A percentile compares a stretch with the other conserved stretches of the same genome.
Conservation (phyloP, 2,113 vertebrate species). For the Hiodon alosoides region DNA sequence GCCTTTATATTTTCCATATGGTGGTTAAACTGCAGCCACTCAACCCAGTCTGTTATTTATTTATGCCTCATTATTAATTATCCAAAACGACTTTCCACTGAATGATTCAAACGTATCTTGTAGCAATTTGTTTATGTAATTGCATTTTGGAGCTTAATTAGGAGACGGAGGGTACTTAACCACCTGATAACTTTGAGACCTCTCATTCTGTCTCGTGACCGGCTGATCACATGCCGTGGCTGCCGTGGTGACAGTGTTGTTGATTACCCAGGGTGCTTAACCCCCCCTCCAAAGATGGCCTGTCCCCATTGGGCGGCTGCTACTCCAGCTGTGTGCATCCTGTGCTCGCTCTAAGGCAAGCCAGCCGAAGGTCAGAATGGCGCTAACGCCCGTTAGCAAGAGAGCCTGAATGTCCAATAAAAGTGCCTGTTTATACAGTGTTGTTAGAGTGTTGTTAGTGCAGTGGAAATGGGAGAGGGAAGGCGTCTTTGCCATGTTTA, state of each 20-base stretch:
- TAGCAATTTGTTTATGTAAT: constrained; percentile 20
- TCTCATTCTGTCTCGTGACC: constrained; percentile 1
- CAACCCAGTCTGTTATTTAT: not conserved
- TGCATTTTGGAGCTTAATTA: constrained; percentile 13
- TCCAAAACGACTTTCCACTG: not conserved
- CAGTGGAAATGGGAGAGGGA: not conserved
- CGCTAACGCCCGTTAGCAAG: too few species aligned
- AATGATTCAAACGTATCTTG: constrained; percentile 2
- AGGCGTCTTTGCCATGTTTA: not conserved
- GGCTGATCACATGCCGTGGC: not conserved
- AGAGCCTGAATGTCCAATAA: too few species aligned
- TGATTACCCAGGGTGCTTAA: too few species aligned
- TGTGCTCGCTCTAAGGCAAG: too few species aligned
- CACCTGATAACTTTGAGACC: not conserved
- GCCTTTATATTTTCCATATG: not conserved
- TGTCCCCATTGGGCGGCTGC: too few species aligned
- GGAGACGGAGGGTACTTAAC: not conserved
- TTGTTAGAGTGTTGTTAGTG: not conserved
- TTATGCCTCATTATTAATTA: constrained; percentile 8
- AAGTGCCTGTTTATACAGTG: too few species aligned
- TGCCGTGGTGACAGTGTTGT: not conserved
- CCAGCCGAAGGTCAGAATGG: too few species aligned
- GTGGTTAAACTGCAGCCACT: not conserved
- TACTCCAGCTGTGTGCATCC: too few species aligned
- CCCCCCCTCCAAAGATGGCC: not conserved